Evolutionary conservation across 2,888 invertebrate species (phyloP).

Genomic region (Synergus umbraculus): DNA sequence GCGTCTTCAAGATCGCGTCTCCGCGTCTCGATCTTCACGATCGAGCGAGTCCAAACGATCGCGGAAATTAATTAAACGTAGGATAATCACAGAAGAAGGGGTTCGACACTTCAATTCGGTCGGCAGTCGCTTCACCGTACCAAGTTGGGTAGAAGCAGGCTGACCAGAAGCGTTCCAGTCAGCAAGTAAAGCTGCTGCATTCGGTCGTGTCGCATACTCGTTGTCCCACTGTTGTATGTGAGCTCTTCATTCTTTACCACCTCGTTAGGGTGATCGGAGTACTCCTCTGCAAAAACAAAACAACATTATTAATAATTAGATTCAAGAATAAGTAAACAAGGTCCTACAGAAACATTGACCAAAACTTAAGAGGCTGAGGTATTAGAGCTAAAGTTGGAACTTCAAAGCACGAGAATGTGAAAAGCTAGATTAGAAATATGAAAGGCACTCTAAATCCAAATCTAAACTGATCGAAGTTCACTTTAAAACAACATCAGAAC

Average conservation of each 20-base stretch:
- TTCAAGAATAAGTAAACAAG: neutral
- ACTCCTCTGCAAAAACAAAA: slow-evolving; percentile 84
- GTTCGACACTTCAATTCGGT: slow-evolving; percentile 66
- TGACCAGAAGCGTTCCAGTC: slow-evolving; percentile 67
- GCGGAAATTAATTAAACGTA: slow-evolving; percentile 76
- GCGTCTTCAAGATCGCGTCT: slow-evolving; percentile 47
- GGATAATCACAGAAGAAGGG: slow-evolving; percentile 77
- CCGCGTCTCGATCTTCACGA: slow-evolving; percentile 51
- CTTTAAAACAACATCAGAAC: neutral
- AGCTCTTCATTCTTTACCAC: slow-evolving; percentile 95
- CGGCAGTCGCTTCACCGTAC: slow-evolving; percentile 74
- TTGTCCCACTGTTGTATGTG: slow-evolving; percentile 82
- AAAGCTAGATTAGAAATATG: neutral
- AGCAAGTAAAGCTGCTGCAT: slow-evolving; percentile 62
- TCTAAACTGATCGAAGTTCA: neutral
- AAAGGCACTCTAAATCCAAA: neutral
- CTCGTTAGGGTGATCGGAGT: slow-evolving; percentile 93
- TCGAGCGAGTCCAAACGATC: slow-evolving; percentile 48
- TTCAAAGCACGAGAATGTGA: neutral
- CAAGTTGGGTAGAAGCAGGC: slow-evolving; percentile 68
- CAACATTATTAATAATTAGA: slow-evolving; percentile 2
- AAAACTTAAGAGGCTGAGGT: too few relatives aligned
- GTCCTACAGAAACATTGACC: too few relatives aligned
- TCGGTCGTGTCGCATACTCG: slow-evolving; percentile 58
- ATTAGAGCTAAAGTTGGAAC: neutral